Evolutionary conservation across 2,888 invertebrate genomes (phyloP).

Genomic region (Orthosia gothica): DNA sequence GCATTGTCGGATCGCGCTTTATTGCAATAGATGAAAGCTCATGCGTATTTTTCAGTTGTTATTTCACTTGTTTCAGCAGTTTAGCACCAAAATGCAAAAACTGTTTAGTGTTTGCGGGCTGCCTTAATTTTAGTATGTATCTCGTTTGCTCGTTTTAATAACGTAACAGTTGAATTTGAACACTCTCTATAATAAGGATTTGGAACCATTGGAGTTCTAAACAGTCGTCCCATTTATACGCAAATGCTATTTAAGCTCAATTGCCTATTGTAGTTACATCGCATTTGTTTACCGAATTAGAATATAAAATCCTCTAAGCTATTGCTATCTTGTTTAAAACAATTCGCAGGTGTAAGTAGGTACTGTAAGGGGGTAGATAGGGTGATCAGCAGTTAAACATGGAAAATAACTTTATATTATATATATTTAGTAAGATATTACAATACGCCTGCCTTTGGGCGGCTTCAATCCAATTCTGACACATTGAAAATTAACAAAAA

Average conservation of each 20-base stretch:
- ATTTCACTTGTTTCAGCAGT: background rate
- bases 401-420: too few species aligned
- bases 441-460: too few species aligned
- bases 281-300: conserved; percentile 10
- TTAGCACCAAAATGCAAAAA: background rate
- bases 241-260: conserved; percentile 21
- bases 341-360: conserved; percentile 4
- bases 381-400: too few species aligned
- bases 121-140: background rate
- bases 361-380: too few species aligned
- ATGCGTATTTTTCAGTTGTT: background rate
- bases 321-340: conserved; percentile 34
- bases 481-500: too few species aligned
- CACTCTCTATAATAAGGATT: background rate
- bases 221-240: conserved; percentile 11
- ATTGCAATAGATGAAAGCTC: too few species aligned
- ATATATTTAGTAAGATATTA: too few species aligned
- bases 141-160: background rate
- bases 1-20: too few species aligned
- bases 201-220: conserved; percentile 5
- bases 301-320: background rate
- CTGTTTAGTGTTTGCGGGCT: too few species aligned
- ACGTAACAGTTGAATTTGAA: conserved; percentile 11
- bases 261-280: conserved; percentile 4
- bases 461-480: too few species aligned